These are phyloP conservation scores for Polyommatus icarus DNA, from an alignment of 2,888 invertebrate genomes.

Conservation along the genomic window DNA sequence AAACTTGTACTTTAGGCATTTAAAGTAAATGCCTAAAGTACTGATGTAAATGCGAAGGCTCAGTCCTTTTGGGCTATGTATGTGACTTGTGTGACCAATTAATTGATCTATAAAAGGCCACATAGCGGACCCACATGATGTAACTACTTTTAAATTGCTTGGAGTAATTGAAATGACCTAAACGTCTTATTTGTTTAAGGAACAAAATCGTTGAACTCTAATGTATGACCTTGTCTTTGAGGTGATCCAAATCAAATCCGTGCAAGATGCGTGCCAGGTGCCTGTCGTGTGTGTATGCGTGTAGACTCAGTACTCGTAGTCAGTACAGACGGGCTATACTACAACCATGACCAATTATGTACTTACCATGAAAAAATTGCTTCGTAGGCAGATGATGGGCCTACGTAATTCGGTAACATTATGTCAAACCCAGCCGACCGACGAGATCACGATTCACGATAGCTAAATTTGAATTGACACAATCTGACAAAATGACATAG, in stretches of 20 bases:
- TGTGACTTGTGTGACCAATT: neutral
- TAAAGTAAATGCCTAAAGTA: neutral
- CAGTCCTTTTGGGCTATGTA: neutral
- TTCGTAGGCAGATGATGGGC: too few relatives aligned
- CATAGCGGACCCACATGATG: neutral
- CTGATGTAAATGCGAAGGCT: neutral
- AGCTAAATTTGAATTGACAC: too few relatives aligned
- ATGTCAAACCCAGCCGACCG: too few relatives aligned
- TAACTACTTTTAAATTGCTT: neutral
- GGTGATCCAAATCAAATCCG: neutral
- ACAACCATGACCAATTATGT: too few relatives aligned
- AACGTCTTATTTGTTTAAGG: neutral
- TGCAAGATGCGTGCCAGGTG: neutral
- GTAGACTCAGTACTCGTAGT: neutral
- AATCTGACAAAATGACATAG: too few relatives aligned
- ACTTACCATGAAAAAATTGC: too few relatives aligned
- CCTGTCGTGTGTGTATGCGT: neutral
- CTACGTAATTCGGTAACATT: too few relatives aligned
- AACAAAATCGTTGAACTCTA: neutral
- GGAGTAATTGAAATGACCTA: neutral
- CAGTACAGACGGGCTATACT: neutral
- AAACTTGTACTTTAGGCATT: too few relatives aligned
- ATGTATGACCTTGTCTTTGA: neutral
- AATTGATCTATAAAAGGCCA: conserved; percentile 4
- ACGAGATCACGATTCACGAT: too few relatives aligned